phyloP scores from a whole-genome alignment of 2,113 vertebrate species.

The Antigone vipio region DNA sequence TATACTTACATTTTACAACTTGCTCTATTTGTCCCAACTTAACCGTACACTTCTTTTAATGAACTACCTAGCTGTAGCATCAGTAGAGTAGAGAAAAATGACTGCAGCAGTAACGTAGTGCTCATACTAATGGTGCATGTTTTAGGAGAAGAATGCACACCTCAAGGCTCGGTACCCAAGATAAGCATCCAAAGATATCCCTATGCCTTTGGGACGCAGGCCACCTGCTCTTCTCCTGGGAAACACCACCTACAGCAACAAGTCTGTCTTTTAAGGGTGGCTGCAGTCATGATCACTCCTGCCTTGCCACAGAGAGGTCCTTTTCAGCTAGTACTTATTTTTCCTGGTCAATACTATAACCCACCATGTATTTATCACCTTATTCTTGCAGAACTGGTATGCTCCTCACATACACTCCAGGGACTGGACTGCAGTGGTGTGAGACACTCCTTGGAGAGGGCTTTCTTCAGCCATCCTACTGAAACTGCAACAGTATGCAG shows the following conservation, averaged over 20 bases:
- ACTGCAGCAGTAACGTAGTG: neutral
- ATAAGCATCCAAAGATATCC: neutral
- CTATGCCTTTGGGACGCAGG: neutral
- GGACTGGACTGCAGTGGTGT: neutral
- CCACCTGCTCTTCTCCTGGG: neutral
- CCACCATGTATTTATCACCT: neutral
- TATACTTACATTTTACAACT: neutral
- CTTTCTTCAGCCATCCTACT: neutral
- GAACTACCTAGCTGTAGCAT: neutral
- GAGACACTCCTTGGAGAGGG: neutral
- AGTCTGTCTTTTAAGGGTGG: neutral
- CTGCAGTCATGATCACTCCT: neutral
- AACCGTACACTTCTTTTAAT: neutral
- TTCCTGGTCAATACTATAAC: neutral
- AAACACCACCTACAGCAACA: neutral
- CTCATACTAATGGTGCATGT: neutral
- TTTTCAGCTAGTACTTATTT: neutral
- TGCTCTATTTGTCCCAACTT: neutral
- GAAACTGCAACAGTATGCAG: neutral
- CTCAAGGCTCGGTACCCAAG: accelerated
- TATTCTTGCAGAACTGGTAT: neutral
- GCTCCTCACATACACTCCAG: neutral
- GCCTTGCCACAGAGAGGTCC: neutral
- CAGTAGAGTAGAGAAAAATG: neutral
- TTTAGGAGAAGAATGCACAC: neutral